These are phyloP conservation scores for Sterrhoptilus dennistouni DNA, from an alignment of 2,113 vertebrate genomes.

Conservation along the genomic window DNA sequence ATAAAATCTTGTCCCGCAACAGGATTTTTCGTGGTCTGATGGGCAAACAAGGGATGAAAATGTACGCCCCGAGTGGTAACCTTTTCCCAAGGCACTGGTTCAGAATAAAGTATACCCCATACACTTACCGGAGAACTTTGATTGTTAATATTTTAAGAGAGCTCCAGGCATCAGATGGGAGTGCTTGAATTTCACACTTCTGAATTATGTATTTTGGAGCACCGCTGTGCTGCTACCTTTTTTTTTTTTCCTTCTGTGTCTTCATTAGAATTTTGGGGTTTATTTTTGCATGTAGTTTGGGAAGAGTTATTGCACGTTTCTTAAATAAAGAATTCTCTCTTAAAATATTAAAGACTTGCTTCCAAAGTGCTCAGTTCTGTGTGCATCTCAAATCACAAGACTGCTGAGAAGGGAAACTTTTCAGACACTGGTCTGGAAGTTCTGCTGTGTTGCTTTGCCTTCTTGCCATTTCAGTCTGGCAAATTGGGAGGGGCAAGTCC, in stretches of 20 bases:
- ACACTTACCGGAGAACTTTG: conserved; percentile 84
- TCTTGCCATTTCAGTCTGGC: not conserved
- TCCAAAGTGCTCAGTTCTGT: conserved; percentile 30
- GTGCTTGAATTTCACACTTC: conserved; percentile 42
- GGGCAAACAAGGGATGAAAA: conserved; percentile 80
- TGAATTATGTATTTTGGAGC: conserved; percentile 61
- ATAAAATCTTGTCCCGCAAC: conserved; percentile 87
- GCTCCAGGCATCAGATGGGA: not conserved
- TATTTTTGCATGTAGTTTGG: not conserved
- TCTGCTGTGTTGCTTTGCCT: not conserved
- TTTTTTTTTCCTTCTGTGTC: not conserved
- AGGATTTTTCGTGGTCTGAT: conserved; percentile 81
- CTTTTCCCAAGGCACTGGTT: conserved; percentile 83
- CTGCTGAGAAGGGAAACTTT: not conserved
- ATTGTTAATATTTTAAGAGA: conserved; percentile 78
- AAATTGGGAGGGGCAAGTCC: not conserved
- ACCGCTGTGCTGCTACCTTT: not conserved
- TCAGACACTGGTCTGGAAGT: not conserved
- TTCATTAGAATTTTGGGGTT: conserved; percentile 7
- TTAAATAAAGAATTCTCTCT: conserved; percentile 39
- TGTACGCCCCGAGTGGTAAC: conserved; percentile 88
- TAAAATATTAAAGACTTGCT: conserved; percentile 45
- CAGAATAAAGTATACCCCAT: conserved; percentile 84
- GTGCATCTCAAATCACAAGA: conserved; percentile 46
- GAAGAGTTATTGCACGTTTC: not conserved